phyloP scores from a whole-genome alignment of 2,888 invertebrate genomes.

The Cyaniris semiargus region DNA sequence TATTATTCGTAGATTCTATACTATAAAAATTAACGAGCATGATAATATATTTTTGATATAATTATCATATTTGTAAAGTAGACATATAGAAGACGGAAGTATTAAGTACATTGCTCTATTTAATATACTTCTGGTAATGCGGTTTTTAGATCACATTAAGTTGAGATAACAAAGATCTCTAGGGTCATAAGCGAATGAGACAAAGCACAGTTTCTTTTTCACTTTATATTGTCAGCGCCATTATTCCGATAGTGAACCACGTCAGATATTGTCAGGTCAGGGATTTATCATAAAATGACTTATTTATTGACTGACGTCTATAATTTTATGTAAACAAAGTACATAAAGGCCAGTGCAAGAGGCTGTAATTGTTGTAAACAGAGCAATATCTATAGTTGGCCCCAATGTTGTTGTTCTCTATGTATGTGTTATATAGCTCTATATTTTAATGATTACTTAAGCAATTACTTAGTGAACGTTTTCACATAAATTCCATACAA shows the following conservation, averaged over 20 bases:
- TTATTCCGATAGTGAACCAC: background rate
- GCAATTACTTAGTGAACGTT: too few species aligned
- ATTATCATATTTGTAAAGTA: background rate
- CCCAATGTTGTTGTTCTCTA: background rate
- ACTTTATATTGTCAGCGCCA: background rate
- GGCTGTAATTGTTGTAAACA: background rate
- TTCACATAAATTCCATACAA: too few species aligned
- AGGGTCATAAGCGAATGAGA: background rate
- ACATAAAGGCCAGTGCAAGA: background rate
- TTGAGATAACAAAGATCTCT: background rate
- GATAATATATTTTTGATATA: too few species aligned
- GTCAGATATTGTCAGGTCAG: slow-evolving; percentile 9
- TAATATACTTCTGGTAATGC: background rate
- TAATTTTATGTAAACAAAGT: background rate
- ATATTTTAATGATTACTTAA: background rate
- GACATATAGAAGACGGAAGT: background rate
- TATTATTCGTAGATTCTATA: too few species aligned
- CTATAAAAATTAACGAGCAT: too few species aligned
- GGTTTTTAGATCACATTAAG: background rate
- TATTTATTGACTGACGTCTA: slow-evolving; percentile 1
- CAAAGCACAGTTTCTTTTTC: background rate
- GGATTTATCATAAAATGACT: slow-evolving; percentile 10
- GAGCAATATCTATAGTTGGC: background rate
- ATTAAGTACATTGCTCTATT: background rate
- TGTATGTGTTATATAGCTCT: background rate